Base-by-base conservation (phyloP, 1,140 invertebrate genomes). In the Nautilus pompilius region DNA sequence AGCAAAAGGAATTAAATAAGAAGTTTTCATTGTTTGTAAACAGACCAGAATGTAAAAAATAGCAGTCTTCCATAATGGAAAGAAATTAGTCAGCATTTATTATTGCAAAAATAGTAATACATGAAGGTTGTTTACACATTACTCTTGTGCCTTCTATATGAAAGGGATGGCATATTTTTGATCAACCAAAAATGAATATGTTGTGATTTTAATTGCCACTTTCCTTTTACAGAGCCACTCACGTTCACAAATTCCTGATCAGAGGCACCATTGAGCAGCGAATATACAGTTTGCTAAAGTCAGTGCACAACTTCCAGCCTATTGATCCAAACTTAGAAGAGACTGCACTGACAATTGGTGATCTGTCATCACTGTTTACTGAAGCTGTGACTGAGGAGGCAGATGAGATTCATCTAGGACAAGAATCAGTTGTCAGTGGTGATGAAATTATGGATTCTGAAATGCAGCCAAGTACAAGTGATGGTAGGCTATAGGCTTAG, bases 241-340 rank as follows among this genome's bases (percentile, higher is more conserved):
- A 83, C 41, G 86, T 91, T 0, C 89, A 90, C 82, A 85, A 88
- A 58, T 91, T 91, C 70, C 78, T 91, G 29, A 84, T 91, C 3
- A 82, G 84, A 59, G 82, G 84, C 32, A 90, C 90, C 2, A 89
- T 92, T 28, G 90, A 92, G 79, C 88, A 91, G 72, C 84, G 85
- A 45, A 88, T 91, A 69, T 78, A 86, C 60, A 58, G 69, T 5
- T 78, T 85, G 66, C 62, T 80, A 8, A 65, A 76, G 53, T 58
- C 68, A 3, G 53, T 72, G 5, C 66, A 68, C 30, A 64, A 73
- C n/a, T 60, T 62, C 22, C 60, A 54, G 17, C 60, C 70, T 45
- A 49, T 66, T 28, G 56, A 62, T 30, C 60, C 72, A 30, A 71
- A 66, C 30, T 45, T 61, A 17, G 74, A 79, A 24, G 75, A 77